Base-by-base conservation (phyloP, 2,888 invertebrate genomes). In the Chrysina gloriosa region DNA sequence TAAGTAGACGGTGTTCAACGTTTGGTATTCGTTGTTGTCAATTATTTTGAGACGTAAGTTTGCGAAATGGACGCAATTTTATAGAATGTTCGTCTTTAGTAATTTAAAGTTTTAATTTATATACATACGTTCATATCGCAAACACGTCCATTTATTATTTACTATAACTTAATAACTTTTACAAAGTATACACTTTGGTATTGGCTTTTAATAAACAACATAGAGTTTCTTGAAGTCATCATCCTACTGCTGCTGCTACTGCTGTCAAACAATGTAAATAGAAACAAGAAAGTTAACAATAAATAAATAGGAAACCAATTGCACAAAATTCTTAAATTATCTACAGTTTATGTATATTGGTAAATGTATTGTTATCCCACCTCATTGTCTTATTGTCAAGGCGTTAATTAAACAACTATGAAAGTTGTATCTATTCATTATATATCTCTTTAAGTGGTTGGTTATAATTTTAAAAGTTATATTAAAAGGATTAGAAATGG, bases 1-100 rank as follows among this genome's bases (percentile, higher is more conserved):
- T 71, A 71, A 73, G 70, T 66, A 48, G 71, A 69, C 69, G 70
- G 69, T 27, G 36, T 52, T 63, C 68, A 39, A 50, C 29, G 63
- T 47, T 47, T 27, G 63, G 63, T 27, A 21, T 45, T 63, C 27
- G 63, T 19, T 14, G 21, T 48, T 48, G 63, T 48, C 63, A 50
- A 63, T 50, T 63, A 52, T 39, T 47, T 52, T 23, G 31, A 48
- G 65, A 34, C 52, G 27, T 39, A 34, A 21, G 31, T 61, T 61
- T 61, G 23, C 58, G 27, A 61, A 42, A 61, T 27, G 42, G 23
- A 36, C 23, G 23, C 21, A 56, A 56, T 56, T 36, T 56, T 56
- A 56, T 56, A 36, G 56, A 56, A 42, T 27, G 36, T 58, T 58
- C 27, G 42, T 58, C 58, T 61, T 19, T 14, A 19, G 58, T 61